A percentile compares a stretch with the other conserved stretches of the same genome.
Conservation (phyloP, 2,888 invertebrate genomes). For the Octonoba sinensis region DNA sequence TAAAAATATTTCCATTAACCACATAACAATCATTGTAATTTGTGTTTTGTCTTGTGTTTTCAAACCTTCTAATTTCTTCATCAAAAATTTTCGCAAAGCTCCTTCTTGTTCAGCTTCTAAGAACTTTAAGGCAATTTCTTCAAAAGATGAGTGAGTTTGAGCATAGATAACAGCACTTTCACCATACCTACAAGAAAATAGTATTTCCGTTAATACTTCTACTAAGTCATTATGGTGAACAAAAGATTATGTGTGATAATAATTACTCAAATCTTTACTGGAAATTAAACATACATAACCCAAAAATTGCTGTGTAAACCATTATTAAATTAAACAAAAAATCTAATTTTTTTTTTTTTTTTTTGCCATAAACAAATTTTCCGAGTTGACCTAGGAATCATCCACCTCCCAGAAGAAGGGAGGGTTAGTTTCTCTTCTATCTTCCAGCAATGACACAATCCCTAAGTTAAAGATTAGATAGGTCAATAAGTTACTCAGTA, state of each 20-base stretch:
- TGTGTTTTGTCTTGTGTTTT: conserved; percentile 83
- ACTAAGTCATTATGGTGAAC: background rate
- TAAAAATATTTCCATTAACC: conserved; percentile 93
- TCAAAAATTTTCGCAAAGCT: conserved; percentile 89
- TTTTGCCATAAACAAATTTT: no score
- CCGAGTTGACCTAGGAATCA: no score
- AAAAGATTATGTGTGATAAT: background rate
- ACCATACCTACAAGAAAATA: conserved; percentile 75
- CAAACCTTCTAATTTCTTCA: conserved; percentile 82
- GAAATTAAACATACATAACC: no score
- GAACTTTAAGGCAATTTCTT: conserved; percentile 93
- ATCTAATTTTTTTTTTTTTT: no score
- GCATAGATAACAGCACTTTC: conserved; percentile 90
- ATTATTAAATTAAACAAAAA: no score
- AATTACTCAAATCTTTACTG: background rate
- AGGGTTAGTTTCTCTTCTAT: no score
- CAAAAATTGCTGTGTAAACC: no score
- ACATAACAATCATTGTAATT: conserved; percentile 91
- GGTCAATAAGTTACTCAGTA: no score
- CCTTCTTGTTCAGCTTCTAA: conserved; percentile 84
- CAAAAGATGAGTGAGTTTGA: conserved; percentile 91
- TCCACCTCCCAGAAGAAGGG: no score
- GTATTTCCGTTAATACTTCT: background rate
- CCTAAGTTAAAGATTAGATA: no score
- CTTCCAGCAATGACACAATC: no score